Base-by-base conservation (phyloP, 2,888 invertebrate genomes). In the Baronia brevicornis region DNA sequence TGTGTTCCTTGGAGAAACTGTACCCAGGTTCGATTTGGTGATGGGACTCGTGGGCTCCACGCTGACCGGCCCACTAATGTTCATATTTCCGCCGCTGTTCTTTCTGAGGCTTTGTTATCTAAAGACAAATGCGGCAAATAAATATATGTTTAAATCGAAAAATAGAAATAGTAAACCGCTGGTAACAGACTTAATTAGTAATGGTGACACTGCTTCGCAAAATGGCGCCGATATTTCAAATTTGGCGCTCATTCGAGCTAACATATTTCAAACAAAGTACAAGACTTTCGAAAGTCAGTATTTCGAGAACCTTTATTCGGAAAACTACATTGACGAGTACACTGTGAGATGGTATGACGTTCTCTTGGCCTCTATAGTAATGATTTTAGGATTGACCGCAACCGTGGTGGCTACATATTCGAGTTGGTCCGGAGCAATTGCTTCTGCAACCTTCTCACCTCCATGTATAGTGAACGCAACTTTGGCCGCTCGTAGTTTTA, bases 21-120 rank as follows among this genome's bases (percentile, higher is more conserved):
- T 96, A 0, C 95, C 96, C 1, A 86, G 91, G 43, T 95, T 96
- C 59, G 95, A 95, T 52, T 80, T 94, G 9, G 91, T 96, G 5
- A 92, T 96, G 90, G 90, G 94, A 1, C 75, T 96, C 1, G 89
- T 96, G 5, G 96, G 96, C 0, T 95, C 94, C 3, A 91, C 93
- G 0, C 84, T 96, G 3, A 92, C 91, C 0, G 93, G 94, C 0
- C 92, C 95, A 0, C 71, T 95, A 5, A 91, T 95, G 51, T 96
- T 95, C 46, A 87, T 96, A 37, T 87, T 94, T 36, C 96, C 96
- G 0, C 93, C 95, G 0, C 48, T 95, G 21, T 89, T 96, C 54
- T 95, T 95, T 63, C 75, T 91, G 0, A 90, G 88, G 60, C 88
- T 93, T 5, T 71, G 87, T 29, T 79, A 82, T 28, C 75, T 91